Evolutionary conservation across 2,113 vertebrate species (phyloP).

Genomic region (Cathartes aura): DNA sequence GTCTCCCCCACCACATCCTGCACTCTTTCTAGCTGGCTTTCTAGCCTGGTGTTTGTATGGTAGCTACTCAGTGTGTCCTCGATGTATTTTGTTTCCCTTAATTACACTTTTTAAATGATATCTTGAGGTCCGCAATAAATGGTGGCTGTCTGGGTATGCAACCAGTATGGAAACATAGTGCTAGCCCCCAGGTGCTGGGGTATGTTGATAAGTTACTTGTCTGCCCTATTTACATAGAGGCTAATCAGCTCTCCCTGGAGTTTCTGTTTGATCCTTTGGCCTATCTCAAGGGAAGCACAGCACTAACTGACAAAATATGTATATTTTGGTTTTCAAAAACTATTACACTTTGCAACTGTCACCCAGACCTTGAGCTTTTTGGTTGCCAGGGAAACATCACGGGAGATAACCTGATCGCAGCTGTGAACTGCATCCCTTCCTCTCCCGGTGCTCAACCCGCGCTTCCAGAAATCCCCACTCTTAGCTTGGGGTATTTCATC

Average conservation of each 20-base stretch:
- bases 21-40: background rate
- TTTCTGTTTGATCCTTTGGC: constrained; percentile 49
- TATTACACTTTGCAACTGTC: constrained; percentile 55
- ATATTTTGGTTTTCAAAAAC: constrained; percentile 60
- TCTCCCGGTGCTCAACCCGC: background rate
- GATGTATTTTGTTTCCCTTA: background rate
- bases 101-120: background rate
- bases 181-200: background rate
- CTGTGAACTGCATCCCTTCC: background rate
- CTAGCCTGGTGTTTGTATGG: background rate
- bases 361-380: constrained; percentile 49
- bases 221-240: constrained; percentile 2
- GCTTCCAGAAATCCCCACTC: background rate
- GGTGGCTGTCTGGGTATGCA: background rate
- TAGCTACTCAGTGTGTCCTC: background rate
- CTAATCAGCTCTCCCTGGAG: constrained; percentile 41
- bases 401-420: constrained; percentile 36
- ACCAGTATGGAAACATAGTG: background rate
- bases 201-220: background rate
- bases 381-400: constrained; percentile 51
- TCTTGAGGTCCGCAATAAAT: background rate
- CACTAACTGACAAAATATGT: constrained; percentile 53
- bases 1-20: background rate
- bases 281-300: constrained; percentile 46
- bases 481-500: background rate